Percentiles rank a stretch among this genome's conserved stretches.
These are phyloP conservation scores for Rissa tridactyla DNA, from an alignment of 2,113 vertebrate genomes.

Conservation along the genomic window DNA sequence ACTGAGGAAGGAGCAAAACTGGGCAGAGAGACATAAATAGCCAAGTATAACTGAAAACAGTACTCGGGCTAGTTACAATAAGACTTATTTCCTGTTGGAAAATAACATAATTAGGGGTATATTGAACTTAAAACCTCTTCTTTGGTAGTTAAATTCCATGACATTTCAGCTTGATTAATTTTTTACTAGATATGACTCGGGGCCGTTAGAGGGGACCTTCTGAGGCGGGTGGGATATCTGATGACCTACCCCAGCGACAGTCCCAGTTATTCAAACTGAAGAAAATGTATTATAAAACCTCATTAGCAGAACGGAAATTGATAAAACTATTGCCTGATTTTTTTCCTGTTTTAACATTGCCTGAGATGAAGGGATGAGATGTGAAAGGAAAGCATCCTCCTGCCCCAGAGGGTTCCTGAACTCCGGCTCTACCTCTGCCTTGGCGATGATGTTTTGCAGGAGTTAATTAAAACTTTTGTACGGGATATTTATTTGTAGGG, in stretches of 20 bases:
- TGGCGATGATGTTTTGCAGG: not conserved
- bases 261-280: not conserved
- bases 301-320: not conserved
- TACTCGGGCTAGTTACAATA: not conserved
- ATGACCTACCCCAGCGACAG: not conserved
- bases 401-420: not conserved
- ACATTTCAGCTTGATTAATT: slow-evolving; percentile 7
- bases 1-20: not conserved
- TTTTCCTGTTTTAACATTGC: not conserved
- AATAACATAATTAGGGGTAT: not conserved
- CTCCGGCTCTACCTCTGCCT: not conserved
- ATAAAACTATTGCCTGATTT: not conserved
- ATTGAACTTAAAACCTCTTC: not conserved
- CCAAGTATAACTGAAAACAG: not conserved
- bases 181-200: not conserved
- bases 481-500: not conserved
- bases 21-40: not conserved
- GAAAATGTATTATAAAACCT: not conserved
- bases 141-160: not conserved
- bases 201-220: not conserved
- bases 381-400: not conserved
- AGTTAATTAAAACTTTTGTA: not conserved
- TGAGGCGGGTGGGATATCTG: not conserved
- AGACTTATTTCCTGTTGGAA: not conserved
- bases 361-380: not conserved